Evolutionary conservation across 2,888 invertebrate species (phyloP), one percentile per base, ranked within the genome.

Genomic region (Sceliomorpha sp.): DNA sequence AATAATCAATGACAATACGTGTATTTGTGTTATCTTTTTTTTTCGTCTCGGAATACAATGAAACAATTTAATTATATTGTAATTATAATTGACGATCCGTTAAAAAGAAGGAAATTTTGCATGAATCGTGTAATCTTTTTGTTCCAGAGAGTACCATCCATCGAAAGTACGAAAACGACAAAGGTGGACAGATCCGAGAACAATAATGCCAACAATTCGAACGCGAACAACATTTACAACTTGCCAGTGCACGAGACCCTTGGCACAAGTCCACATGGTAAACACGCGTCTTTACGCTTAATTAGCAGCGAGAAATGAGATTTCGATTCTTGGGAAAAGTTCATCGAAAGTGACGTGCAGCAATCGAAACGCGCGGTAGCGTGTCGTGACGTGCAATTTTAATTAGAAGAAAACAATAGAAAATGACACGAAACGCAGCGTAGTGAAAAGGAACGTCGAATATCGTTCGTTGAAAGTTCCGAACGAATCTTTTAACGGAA

Each of bases 191-290:
- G 83, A 73, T 76, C 81, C 60, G 82, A 87, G 64, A 87, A 87
- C 79, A 87, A 87, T 64, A 88, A 88, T 78, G 84, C 83, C 50
- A 87, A 86, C 76, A 84, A 85, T 72, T 79, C 83, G 34, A 86
- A 84, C 50, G 77, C 82, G 45, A 86, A 85, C 73, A 85, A 84
- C 68, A 84, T 86, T 60, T 86, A 86, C 80, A 83, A 81, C 70
- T 72, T 84, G 76, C 84, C 85, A 64, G 71, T 83, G 56, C 83
- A 85, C 75, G 86, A 87, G 70, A 78, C 84, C 32, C 80, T 81
- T 71, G 82, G 81, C 70, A 77, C 81, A 56, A 80, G 81, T 66
- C 74, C 82, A 37, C 83, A 81, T 72, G 79, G 78, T 53, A 59
- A 59, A 50, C 32, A 56, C n/a, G 82, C 75, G 64, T 80, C 71